Conservation (phyloP, 1,140 invertebrate species). For the Lordiphosa mommai region DNA sequence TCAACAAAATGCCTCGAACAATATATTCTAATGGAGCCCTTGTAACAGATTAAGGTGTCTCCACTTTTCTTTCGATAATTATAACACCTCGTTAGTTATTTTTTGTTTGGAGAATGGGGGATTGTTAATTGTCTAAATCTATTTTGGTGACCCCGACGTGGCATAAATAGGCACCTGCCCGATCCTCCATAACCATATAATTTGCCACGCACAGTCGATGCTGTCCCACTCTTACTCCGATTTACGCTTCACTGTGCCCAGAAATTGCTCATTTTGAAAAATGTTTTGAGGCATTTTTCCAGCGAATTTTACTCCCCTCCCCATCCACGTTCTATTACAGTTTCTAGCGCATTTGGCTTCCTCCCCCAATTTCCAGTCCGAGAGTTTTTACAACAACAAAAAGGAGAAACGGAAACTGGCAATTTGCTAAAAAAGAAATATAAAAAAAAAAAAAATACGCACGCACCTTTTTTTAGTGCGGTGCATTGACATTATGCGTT, state of each 20-base stretch:
- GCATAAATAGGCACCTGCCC: not conserved
- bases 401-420: constrained; percentile 65
- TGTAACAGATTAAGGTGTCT: constrained; percentile 60
- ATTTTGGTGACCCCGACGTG: not conserved
- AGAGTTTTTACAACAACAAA: constrained; percentile 6
- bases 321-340: constrained; percentile 20
- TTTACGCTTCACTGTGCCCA: constrained; percentile 63
- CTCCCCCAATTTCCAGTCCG: constrained; percentile 25
- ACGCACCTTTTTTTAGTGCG: constrained; percentile 6
- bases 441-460: constrained; percentile 9
- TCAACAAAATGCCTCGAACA: constrained; percentile 59
- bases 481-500: constrained; percentile 73
- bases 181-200: constrained; percentile 22
- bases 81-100: constrained; percentile 76
- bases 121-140: constrained; percentile 7
- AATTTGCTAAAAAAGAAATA: constrained; percentile 60
- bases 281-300: constrained; percentile 56
- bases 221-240: constrained; percentile 19
- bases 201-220: constrained; percentile 36
- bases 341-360: constrained; percentile 23
- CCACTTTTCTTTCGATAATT: constrained; percentile 57
- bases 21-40: constrained; percentile 72
- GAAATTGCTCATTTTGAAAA: constrained; percentile 66
- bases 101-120: too few relatives aligned
- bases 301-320: constrained; percentile 46